A percentile compares a stretch with the other conserved stretches of the same genome.
Evolutionary conservation across 2,888 invertebrate genomes (phyloP).

Genomic region (Drosophila vallismaia): DNA sequence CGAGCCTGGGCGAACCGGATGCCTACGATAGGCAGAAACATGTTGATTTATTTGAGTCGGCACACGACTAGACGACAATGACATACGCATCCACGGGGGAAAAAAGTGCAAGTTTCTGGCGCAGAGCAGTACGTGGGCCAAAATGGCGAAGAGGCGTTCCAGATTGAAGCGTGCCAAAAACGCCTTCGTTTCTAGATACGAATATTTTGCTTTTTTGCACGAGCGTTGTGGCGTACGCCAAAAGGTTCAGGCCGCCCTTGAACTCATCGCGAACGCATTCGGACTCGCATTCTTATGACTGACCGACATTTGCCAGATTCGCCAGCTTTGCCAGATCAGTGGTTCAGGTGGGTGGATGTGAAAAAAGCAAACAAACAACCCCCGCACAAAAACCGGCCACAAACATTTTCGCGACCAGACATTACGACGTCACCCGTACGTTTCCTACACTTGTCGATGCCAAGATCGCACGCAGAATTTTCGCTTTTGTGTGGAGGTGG

Average conservation of each 20-base stretch:
- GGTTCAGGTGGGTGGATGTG: slow-evolving; percentile 66
- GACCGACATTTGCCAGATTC: slow-evolving; percentile 71
- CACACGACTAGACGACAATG: slow-evolving; percentile 67
- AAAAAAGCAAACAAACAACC: slow-evolving; percentile 60
- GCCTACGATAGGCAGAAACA: slow-evolving; percentile 56
- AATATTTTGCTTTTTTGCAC: background rate
- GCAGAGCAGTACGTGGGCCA: slow-evolving; percentile 59
- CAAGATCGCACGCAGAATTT: slow-evolving; percentile 60
- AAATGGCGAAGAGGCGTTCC: slow-evolving; percentile 60
- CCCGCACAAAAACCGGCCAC: slow-evolving; percentile 64
- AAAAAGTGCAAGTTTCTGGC: slow-evolving; percentile 71
- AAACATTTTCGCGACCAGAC: slow-evolving; percentile 60
- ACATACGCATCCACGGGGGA: slow-evolving; percentile 60
- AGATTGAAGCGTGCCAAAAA: slow-evolving; percentile 66
- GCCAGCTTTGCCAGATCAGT: slow-evolving; percentile 49
- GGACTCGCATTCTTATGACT: slow-evolving; percentile 36
- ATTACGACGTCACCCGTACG: slow-evolving; percentile 55
- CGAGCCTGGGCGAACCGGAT: slow-evolving; percentile 74
- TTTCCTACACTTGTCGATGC: slow-evolving; percentile 72
- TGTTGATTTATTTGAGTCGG: slow-evolving; percentile 72
- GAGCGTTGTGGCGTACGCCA: slow-evolving; percentile 32
- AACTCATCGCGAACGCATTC: slow-evolving; percentile 35
- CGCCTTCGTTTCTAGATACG: slow-evolving; percentile 47
- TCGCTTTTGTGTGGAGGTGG: slow-evolving; percentile 50
- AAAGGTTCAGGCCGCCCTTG: slow-evolving; percentile 46